Evolutionary conservation across 2,113 vertebrate genomes (phyloP), one percentile per base, ranked within the genome.

Genomic region (Syrmaticus mikado): DNA sequence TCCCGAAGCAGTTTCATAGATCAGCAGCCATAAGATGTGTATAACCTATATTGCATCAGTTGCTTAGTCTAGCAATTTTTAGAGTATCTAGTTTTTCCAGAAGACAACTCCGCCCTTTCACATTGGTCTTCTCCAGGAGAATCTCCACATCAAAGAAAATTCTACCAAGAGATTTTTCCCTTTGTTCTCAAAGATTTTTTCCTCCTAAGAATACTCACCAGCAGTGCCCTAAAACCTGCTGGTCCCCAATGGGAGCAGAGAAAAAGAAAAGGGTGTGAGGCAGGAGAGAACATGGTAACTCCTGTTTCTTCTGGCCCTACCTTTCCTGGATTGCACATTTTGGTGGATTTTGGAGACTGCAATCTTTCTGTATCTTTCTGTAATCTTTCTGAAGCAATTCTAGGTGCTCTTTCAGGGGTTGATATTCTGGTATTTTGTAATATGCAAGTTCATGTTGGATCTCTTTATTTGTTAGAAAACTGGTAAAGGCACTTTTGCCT

Each of bases 1-100:
- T 95, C 82, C 85, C 87, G 50, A 85, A 85, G 61, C 38, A 73
- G 24, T 80, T 89, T 73, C 64, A 70, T 8, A 58, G 72, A 91
- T 2, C 73, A 68, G 45, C 58, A 90, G 75, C 21, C 41, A 74
- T 48, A 73, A 85, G 2, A 76, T 36, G 30, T 30, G 8, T 28
- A n/a, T 28, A 62, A 50, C 13, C 55, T 32, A 40, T 19, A 16
- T 0, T 70, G 50, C 15, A 27, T 82, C 73, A 87, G 89, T 70
- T 82, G 45, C 45, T 50, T 46, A 55, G 30, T 17, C 21, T 66
- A 78, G 32, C 27, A 22, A 34, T 73, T 85, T 57, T 11, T 24
- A 24, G 58, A 86, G 60, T 34, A 46, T 34, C 43, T 60, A 1
- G 43, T 84, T 13, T 62, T 73, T 65, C n/a, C 30, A 79, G 53